Evolutionary conservation across 2,797 vertebrate genomes (phyloP), one percentile per base, ranked within the genome.

Genomic region (Hippopotamyrus pictus): DNA sequence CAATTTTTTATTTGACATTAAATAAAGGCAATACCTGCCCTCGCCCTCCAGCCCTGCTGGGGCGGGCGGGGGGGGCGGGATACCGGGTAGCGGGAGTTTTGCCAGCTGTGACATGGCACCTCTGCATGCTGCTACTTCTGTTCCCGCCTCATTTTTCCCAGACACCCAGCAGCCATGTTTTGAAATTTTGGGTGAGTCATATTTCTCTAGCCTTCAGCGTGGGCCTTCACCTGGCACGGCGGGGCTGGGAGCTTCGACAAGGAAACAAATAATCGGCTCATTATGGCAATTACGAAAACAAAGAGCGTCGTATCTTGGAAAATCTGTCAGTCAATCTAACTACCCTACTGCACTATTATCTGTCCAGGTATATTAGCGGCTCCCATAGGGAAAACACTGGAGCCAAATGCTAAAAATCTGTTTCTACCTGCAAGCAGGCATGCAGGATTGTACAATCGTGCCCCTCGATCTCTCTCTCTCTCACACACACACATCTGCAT

Each of bases 191-290:
- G 82, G 44, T 85, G 82, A 85, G 48, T 85, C 44, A 85, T 85
- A 82, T 85, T 85, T 85, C 48, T 85, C 82, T 85, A 51, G 41
- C 82, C 82, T 50, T 29, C 41, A 51, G 85, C 50, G 4, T 19
- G 29, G 50, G 85, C 85, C 51, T 87, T 87, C 9, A 59, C 85
- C 53, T 57, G 53, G 25, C 14, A 57, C 3, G 6, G 12, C 6
- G 17, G 17, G 33, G 17, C 12, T 29, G 25, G 85, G 53, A 87
- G 25, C 50, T 87, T 59, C n/a, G 8, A 51, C 46, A 87, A n/a
- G 17, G 25, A 37, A 87, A 87, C 51, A 86, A 87, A 87, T 87
- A 87, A 87, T 54, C 51, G 29, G 4, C 85, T 86, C 50, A 86
- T 86, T 86, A 53, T 37, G 12, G 57, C 22, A 69, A 79, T 76